These are phyloP conservation scores for Nansenia antarctica DNA, from an alignment of 2,113 vertebrate genomes.

Conservation along the genomic window DNA sequence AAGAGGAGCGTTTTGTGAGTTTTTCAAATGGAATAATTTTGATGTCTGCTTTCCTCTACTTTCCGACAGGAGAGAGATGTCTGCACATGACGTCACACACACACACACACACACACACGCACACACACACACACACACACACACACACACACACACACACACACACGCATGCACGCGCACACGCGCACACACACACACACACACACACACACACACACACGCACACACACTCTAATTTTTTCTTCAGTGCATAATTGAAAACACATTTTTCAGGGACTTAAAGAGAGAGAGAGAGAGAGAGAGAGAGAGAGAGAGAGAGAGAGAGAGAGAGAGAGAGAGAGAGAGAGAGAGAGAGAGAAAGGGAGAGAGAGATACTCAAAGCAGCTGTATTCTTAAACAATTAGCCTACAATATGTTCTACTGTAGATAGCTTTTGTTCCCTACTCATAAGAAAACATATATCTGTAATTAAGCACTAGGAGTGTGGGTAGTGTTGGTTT, in stretches of 20 bases:
- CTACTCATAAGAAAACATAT: too few species aligned
- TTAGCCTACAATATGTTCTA: slow-evolving; percentile 25
- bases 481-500: too few species aligned
- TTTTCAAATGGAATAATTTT: slow-evolving; percentile 31
- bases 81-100: slow-evolving; percentile 65
- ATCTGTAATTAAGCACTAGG: too few species aligned
- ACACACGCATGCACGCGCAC: not conserved
- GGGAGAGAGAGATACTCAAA: slow-evolving; percentile 35
- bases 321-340: slow-evolving; percentile 10
- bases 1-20: slow-evolving; percentile 12
- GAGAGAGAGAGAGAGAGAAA: slow-evolving; percentile 7
- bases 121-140: not conserved
- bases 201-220: slow-evolving; percentile 31
- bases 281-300: slow-evolving; percentile 42
- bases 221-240: slow-evolving; percentile 18
- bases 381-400: slow-evolving; percentile 55
- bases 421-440: too few species aligned
- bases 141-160: slow-evolving; percentile 27
- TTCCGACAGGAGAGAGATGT: slow-evolving; percentile 55
- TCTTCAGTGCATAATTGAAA: slow-evolving; percentile 67
- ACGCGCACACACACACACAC: slow-evolving; percentile 29
- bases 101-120: not conserved
- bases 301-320: slow-evolving; percentile 28
- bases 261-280: slow-evolving; percentile 65
- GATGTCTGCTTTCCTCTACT: slow-evolving; percentile 55